Evolutionary conservation across 1,140 invertebrate genomes (phyloP).

Genomic region (Chrysopa pallens): DNA sequence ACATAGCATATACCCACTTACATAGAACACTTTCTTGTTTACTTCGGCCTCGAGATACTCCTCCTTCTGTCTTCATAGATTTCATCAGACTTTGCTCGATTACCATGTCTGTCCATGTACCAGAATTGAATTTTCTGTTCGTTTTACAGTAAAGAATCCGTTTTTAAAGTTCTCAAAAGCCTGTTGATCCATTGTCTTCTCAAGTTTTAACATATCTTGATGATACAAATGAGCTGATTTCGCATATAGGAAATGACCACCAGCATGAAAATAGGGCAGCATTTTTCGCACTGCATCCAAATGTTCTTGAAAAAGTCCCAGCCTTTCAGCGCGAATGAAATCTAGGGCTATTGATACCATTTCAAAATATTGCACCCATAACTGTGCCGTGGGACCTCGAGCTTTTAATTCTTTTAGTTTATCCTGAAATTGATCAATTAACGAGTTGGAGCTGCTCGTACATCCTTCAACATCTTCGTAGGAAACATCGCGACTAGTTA

Average conservation of each 20-base stretch:
- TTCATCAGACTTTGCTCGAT: conserved; percentile 22
- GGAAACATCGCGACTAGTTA: conserved; percentile 1
- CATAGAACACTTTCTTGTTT: conserved; percentile 17
- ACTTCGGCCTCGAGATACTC: conserved; percentile 17
- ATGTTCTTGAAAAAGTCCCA: conserved; percentile 18
- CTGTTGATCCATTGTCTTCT: conserved; percentile 11
- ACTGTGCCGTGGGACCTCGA: conserved; percentile 9
- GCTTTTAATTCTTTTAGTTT: conserved; percentile 4
- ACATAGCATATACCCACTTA: conserved; percentile 15
- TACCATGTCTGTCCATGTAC: conserved; percentile 21
- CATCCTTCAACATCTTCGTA: conserved; percentile 10
- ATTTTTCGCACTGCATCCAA: conserved; percentile 20
- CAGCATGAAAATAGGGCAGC: conserved; percentile 25
- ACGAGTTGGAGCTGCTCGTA: conserved; percentile 6
- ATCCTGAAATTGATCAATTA: conserved; percentile 8
- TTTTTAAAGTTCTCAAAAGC: conserved; percentile 17
- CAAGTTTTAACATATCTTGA: conserved; percentile 17
- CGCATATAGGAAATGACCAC: conserved; percentile 25
- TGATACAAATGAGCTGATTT: conserved; percentile 26
- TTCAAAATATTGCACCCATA: conserved; percentile 18
- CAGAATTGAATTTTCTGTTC: conserved; percentile 20
- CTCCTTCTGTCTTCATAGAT: conserved; percentile 19
- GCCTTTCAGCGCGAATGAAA: conserved; percentile 16
- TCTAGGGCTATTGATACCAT: conserved; percentile 12
- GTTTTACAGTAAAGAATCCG: conserved; percentile 17